Conservation (phyloP, 1,140 invertebrate genomes). For the Caenorhabditis elegans region WBcel235 BX284606.5:6334501-6335000, state of each 20-base stretch:
- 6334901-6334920: slow-evolving; percentile 30
- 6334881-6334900: neutral
- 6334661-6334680: slow-evolving; percentile 53
- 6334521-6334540: slow-evolving; percentile 56
- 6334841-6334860: slow-evolving; percentile 41
- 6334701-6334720: slow-evolving; percentile 45
- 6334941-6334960: slow-evolving; percentile 37
- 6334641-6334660: slow-evolving; percentile 52
- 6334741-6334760: slow-evolving; percentile 34
- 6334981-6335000: slow-evolving; percentile 34
- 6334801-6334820: slow-evolving; percentile 42
- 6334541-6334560: slow-evolving; percentile 38
- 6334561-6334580: slow-evolving; percentile 44
- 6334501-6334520: slow-evolving; percentile 59
- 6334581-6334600: slow-evolving; percentile 51
- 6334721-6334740: slow-evolving; percentile 49
- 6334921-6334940: slow-evolving; percentile 39
- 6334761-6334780: slow-evolving; percentile 49
- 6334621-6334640: slow-evolving; percentile 52
- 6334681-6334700: slow-evolving; percentile 52
- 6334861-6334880: slow-evolving; percentile 44
- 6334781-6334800: slow-evolving; percentile 53
- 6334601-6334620: slow-evolving; percentile 35
- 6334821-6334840: slow-evolving; percentile 40
- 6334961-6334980: slow-evolving; percentile 35